Base-by-base conservation (phyloP, 2,797 vertebrate species). In the Lepilemur septentrionalis region DNA sequence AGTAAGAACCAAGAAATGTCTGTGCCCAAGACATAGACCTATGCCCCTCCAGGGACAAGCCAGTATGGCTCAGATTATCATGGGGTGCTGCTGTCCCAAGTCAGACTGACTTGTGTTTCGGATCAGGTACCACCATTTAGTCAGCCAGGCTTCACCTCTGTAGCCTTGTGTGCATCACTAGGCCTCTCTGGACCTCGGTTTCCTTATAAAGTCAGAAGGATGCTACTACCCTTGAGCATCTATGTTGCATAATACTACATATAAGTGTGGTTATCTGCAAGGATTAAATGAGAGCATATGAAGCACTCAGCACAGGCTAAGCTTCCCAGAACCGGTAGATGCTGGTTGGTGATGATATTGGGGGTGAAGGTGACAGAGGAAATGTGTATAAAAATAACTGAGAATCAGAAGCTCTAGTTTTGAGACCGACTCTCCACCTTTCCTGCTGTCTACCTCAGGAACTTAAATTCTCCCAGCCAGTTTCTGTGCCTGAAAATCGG, bases 1-100 rank as follows among this genome's bases (percentile, higher is more conserved):
- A 13, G 8, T 55, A 89, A 86, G 25, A 89, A 81, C 50, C 52
- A 87, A 94, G 59, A 95, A 59, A 97, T 72, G 25, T 65, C 78
- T 72, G 17, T 76, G 41, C 14, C 61, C n/a, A 50, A 25, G 46
- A 91, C 57, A 30, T 14, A 41, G 57, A 50, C 43, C 38, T 52
- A 46, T 9, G 48, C 3, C 11, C 20, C 78, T 35, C 6, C 38
- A 25, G 17, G 15, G 28, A 89, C 75, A 72, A 70, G 23, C 30
- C 46, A 76, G 1, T 13, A 23, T 11, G 41, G 14, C 28, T 35
- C 65, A 79, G 72, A 78, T 79, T 75, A n/a, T 88, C 35, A 25
- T 23, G 4, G 28, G 38, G 15, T 25, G 1, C 67, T 70, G 32
- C 50, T 41, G 52, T 84, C 48, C 0, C 22, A 18, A 30, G 28